These are phyloP conservation scores for Chlorocebus sabaeus DNA, from an alignment of 2,113 vertebrate genomes.

Conservation along the genomic window DNA sequence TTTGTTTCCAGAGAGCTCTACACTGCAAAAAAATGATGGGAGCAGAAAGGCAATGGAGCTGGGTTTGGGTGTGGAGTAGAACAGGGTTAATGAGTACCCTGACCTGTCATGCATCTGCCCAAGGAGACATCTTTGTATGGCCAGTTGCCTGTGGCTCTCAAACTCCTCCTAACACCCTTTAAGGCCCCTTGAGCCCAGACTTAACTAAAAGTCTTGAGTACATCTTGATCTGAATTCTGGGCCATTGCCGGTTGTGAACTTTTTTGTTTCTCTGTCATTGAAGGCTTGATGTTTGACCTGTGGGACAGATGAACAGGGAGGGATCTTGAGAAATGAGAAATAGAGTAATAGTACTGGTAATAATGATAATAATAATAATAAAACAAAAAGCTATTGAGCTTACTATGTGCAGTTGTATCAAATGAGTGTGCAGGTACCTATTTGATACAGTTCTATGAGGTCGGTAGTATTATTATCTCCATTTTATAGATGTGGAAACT, in stretches of 20 bases:
- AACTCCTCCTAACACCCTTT: neutral
- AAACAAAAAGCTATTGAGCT: neutral
- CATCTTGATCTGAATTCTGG: neutral
- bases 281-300: neutral
- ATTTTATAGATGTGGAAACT: neutral
- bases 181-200: neutral
- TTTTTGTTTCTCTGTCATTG: neutral
- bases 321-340: neutral
- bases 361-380: neutral
- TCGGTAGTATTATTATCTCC: neutral
- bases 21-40: neutral
- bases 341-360: neutral
- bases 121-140: neutral
- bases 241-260: neutral
- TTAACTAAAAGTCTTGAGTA: neutral
- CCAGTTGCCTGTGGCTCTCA: neutral
- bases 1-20: neutral
- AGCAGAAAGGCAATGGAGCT: neutral
- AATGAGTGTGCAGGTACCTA: neutral
- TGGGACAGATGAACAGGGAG: neutral
- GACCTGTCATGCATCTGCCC: rapidly evolving
- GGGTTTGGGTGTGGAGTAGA: neutral
- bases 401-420: neutral
- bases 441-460: neutral
- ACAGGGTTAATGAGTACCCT: rapidly evolving